Conservation (phyloP, 35 echinoderm and acorn worm species). For the Ophioderma brevispina region DNA sequence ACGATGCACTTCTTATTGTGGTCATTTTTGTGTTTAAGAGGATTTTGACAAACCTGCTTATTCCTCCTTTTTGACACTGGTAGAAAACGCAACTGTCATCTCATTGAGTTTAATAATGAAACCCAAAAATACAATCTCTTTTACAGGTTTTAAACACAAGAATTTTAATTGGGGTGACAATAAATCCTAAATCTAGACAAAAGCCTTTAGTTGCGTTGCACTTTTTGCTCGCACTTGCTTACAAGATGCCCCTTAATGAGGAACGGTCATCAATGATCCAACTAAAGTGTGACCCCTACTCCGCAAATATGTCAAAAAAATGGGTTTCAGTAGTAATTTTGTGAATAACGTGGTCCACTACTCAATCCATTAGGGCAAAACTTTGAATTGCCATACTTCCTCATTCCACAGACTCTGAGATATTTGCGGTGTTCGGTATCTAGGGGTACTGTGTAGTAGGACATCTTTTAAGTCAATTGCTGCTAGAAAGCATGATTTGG, state of each 20-base stretch:
- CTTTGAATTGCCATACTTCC: neutral
- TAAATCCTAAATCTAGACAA: neutral
- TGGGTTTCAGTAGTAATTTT: constrained; percentile 13
- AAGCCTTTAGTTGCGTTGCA: neutral
- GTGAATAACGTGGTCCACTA: constrained; percentile 18
- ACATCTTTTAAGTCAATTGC: constrained; percentile 77
- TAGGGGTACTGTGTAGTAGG: constrained; percentile 78
- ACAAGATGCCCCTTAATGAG: neutral
- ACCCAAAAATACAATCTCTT: constrained; percentile 15
- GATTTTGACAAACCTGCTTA: neutral
- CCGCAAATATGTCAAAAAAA: neutral
- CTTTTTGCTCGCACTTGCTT: neutral
- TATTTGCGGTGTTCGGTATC: constrained; percentile 41
- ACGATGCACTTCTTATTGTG: constrained; percentile 50
- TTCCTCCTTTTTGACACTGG: neutral
- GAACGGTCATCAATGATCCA: constrained; percentile 17
- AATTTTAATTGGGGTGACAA: neutral
- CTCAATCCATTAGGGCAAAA: constrained; percentile 34
- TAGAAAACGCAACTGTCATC: constrained; percentile 12
- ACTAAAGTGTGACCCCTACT: neutral
- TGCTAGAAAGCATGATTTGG: constrained; percentile 57
- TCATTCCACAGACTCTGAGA: constrained; percentile 52
- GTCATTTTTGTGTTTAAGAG: neutral
- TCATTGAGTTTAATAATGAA: neutral
- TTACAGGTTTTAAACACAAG: neutral